Evolutionary conservation across 2,888 invertebrate species (phyloP), one percentile per base, ranked within the genome.

Genomic region (Lymantria monacha): DNA sequence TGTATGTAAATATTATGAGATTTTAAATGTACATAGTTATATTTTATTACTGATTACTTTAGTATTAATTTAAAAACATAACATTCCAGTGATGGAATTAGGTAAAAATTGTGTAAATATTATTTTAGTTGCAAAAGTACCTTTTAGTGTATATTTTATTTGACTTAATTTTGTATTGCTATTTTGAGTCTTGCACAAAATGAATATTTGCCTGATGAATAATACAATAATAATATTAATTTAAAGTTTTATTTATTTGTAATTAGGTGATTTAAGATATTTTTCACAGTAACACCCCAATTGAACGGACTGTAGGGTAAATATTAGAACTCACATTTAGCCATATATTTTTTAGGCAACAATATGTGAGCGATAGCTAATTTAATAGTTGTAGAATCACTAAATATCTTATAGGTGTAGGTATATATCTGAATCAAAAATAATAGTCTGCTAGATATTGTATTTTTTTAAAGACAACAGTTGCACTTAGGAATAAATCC

Each of bases 21-120:
- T 72, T 71, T 61, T 60, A 69, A 66, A 58, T 74, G 74, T 76
- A 75, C 72, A 74, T 72, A 72, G 56, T 61, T 68, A 66, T 69
- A 67, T 65, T 74, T 74, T 70, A 64, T 68, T 68, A 57, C 53
- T 57, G 59, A 61, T 57, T 60, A 66, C 52, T 65, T 70, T 75
- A 62, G 66, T 60, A 63, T 76, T 76, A 71, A 72, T 72, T 71
- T 72, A 61, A 70, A 74, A 73, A 75, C 65, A 68, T 64, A 72
- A 87, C 87, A 88, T 87, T 89, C 87, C 88, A 83, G 70, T 71
- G 53, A 82, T 85, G 85, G 85, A 86, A 85, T 82, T 83, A 82
- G 82, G 73, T 76, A 78, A 65, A 64, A 63, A 80, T 76, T 68
- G 48, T 69, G 64, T 66, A 66, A 61, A 68, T 67, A 60, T 54